phyloP scores from a whole-genome alignment of 2,797 vertebrate genomes.

The Sebastes oblongus region DNA sequence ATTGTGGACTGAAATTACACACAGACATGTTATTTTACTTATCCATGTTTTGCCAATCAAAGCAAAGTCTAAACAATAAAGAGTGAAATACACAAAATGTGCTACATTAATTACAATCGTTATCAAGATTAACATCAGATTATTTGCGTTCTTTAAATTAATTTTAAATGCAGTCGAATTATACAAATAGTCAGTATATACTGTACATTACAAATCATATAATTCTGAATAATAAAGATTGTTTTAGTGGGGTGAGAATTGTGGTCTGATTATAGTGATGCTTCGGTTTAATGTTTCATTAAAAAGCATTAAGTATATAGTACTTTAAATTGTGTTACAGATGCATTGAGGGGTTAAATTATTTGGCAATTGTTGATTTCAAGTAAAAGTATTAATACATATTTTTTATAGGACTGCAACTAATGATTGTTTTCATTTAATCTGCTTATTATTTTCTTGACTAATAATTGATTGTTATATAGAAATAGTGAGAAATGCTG shows the following conservation, averaged over 20 bases:
- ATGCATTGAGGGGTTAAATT: neutral
- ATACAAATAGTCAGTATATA: neutral
- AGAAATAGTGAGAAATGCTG: neutral
- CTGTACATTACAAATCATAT: neutral
- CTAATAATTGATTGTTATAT: neutral
- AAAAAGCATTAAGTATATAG: neutral
- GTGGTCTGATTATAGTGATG: neutral
- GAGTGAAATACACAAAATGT: neutral
- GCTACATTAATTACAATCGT: neutral
- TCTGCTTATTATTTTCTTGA: neutral
- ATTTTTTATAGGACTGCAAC: neutral
- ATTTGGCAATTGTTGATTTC: neutral
- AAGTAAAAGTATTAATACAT: neutral
- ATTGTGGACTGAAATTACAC: neutral
- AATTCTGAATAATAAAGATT: constrained; percentile 3
- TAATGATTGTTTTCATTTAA: neutral
- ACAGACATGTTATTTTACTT: neutral
- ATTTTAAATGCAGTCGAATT: neutral
- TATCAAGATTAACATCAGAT: neutral
- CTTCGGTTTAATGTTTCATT: neutral
- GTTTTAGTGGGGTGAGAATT: neutral
- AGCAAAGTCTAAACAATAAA: neutral
- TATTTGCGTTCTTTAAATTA: neutral
- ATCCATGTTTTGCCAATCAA: neutral
- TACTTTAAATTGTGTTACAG: neutral